phyloP scores from a whole-genome alignment of 1,140 invertebrate species.

The Ridgeia piscesae region DNA sequence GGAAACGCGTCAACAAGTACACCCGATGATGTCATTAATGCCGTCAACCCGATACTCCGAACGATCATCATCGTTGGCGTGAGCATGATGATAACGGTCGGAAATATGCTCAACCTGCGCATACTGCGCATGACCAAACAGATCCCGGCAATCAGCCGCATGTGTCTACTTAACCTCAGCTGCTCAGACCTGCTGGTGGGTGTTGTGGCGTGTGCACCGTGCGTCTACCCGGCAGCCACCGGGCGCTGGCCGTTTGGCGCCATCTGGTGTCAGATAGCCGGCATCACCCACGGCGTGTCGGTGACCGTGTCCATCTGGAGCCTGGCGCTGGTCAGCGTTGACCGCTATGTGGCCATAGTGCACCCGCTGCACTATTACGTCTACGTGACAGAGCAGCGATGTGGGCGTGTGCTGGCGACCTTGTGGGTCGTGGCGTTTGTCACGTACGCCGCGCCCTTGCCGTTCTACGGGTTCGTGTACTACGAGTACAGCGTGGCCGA shows the following conservation, averaged over 20 bases:
- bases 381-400: constrained; percentile 23
- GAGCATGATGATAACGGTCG: constrained; percentile 27
- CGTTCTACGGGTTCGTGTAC: constrained; percentile 27
- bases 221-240: constrained; percentile 21
- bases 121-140: constrained; percentile 29
- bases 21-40: not conserved
- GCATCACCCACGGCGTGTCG: constrained; percentile 33
- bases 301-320: constrained; percentile 37
- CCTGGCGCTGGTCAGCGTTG: constrained; percentile 34
- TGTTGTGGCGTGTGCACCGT: constrained; percentile 31
- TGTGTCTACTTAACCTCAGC: constrained; percentile 34
- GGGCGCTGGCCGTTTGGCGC: constrained; percentile 34
- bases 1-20: not conserved
- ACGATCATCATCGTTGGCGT: not conserved
- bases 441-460: constrained; percentile 30
- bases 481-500: constrained; percentile 30
- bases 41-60: not conserved
- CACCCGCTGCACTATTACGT: constrained; percentile 31
- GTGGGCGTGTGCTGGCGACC: not conserved
- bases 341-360: constrained; percentile 36
- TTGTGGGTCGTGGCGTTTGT: constrained; percentile 31
- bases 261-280: constrained; percentile 34
- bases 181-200: constrained; percentile 33
- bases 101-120: constrained; percentile 32
- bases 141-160: constrained; percentile 27